phyloP scores from a whole-genome alignment of 2,113 vertebrate genomes.

The Onychostoma macrolepis region DNA sequence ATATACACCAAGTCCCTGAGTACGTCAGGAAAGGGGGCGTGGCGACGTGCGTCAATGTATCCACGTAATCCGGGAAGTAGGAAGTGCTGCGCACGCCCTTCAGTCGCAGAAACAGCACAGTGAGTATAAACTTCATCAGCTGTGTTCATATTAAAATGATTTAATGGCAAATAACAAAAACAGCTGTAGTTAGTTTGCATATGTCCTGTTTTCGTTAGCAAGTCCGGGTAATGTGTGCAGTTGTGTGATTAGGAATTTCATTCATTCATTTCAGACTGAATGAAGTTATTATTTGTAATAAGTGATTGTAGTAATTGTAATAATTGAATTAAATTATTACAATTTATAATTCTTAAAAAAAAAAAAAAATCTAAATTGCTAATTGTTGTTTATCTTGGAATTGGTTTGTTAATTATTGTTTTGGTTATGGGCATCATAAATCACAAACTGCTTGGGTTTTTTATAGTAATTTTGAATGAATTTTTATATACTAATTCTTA shows the following conservation, averaged over 20 bases:
- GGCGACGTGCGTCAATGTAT: neutral
- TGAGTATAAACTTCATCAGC: neutral
- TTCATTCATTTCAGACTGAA: neutral
- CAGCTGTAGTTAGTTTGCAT: neutral
- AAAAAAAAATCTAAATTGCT: too few relatives aligned
- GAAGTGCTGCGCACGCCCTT: slow-evolving; percentile 5
- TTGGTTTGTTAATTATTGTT: neutral
- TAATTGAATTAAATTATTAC: neutral
- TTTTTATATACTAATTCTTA: neutral
- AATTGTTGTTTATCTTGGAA: neutral
- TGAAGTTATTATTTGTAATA: neutral
- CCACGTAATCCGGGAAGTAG: slow-evolving; percentile 33
- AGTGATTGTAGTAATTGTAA: neutral
- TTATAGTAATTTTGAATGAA: neutral
- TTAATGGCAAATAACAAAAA: neutral
- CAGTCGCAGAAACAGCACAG: neutral
- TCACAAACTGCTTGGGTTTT: neutral
- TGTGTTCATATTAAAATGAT: neutral
- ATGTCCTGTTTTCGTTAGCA: neutral
- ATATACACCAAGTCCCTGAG: neutral
- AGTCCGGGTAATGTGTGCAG: neutral
- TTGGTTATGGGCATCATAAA: neutral
- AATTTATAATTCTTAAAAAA: too few relatives aligned
- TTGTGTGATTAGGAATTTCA: neutral
- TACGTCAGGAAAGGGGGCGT: slow-evolving; percentile 4